Percentiles rank a stretch among this genome's conserved stretches.
Conservation (phyloP, 2,888 invertebrate species). For the Gryllus longicercus region DNA sequence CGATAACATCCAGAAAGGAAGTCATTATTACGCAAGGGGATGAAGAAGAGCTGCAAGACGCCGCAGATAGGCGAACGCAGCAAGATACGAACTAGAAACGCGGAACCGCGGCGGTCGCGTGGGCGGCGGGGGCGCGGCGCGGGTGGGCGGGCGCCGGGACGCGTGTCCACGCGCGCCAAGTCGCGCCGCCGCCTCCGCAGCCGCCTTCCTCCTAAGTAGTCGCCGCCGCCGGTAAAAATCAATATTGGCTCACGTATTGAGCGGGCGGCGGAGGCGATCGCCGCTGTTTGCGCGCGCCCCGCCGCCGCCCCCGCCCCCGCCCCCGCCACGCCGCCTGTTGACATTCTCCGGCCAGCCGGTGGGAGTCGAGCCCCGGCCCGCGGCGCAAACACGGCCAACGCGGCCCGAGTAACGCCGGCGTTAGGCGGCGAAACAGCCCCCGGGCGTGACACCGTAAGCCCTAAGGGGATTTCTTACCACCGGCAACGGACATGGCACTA, state of each 20-base stretch:
- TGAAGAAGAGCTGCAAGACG: too few relatives aligned
- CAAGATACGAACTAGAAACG: too few relatives aligned
- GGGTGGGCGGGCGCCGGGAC: not conserved
- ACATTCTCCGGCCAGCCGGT: not conserved
- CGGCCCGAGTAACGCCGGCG: too few relatives aligned
- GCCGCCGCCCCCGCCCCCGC: not conserved
- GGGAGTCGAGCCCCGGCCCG: not conserved
- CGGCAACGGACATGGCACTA: too few relatives aligned
- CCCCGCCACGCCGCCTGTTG: not conserved
- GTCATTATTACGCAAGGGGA: too few relatives aligned
- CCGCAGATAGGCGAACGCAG: too few relatives aligned
- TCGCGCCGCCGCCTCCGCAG: not conserved
- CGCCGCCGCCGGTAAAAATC: conserved; percentile 10
- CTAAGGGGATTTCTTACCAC: too few relatives aligned
- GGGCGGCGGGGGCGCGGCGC: not conserved
- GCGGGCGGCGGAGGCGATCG: not conserved
- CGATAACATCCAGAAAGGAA: too few relatives aligned
- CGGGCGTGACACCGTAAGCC: too few relatives aligned
- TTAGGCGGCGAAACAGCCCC: too few relatives aligned
- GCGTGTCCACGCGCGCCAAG: not conserved
- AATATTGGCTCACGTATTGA: conserved; percentile 17
- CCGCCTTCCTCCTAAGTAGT: not conserved
- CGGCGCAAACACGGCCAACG: not conserved
- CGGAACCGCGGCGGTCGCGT: not conserved
- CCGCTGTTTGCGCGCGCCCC: not conserved